Conservation (phyloP, 2,888 invertebrate genomes). For the Oscheius sp. region DNA sequence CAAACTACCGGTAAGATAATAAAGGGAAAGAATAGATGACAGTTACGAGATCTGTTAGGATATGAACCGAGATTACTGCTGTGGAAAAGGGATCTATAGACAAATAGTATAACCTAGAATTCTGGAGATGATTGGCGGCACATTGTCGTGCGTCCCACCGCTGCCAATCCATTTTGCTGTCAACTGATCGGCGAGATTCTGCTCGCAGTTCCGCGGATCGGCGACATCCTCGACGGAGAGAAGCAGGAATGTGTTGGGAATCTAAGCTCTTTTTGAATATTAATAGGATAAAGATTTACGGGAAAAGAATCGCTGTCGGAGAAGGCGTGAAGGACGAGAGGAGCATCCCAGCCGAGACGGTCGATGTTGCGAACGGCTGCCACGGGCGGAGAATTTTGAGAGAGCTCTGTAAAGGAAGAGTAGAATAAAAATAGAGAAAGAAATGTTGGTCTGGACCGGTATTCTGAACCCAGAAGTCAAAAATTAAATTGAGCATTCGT, state of each 20-base stretch:
- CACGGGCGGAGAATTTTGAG: neutral
- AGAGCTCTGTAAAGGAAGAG: neutral
- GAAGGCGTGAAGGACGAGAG: constrained; percentile 51
- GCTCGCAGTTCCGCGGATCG: neutral
- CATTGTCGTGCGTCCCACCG: constrained; percentile 45
- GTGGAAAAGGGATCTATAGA: neutral
- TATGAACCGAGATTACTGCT: neutral
- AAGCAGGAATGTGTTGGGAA: constrained; percentile 40
- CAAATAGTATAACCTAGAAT: constrained; percentile 35
- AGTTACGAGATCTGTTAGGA: constrained; percentile 1
- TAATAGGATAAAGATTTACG: neutral
- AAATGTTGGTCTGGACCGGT: too few relatives aligned
- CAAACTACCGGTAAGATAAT: constrained; percentile 13
- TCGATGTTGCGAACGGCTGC: constrained; percentile 36
- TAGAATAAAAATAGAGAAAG: too few relatives aligned
- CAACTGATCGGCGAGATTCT: constrained; percentile 14
- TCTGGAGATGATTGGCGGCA: constrained; percentile 48
- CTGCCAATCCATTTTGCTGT: constrained; percentile 41
- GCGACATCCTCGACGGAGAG: constrained; percentile 37
- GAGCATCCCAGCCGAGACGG: constrained; percentile 47
- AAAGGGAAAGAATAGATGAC: neutral
- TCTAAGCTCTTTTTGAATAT: neutral
- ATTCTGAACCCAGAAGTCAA: too few relatives aligned
- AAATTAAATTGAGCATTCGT: too few relatives aligned
- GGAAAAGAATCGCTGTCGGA: constrained; percentile 47